Base-by-base conservation (phyloP, 2,113 vertebrate genomes). In the Oreocharis arfaki region DNA sequence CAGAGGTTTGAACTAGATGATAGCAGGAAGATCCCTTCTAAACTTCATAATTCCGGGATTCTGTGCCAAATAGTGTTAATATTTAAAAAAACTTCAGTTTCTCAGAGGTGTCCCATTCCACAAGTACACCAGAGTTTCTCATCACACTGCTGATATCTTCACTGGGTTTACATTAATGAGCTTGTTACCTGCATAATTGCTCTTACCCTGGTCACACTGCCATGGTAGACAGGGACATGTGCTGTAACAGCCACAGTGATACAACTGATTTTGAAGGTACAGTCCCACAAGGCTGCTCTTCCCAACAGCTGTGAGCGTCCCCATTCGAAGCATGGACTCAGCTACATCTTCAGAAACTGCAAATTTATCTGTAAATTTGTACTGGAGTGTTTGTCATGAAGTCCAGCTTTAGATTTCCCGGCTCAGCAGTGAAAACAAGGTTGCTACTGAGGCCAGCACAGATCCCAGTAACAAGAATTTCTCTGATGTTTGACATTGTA, bases 131-230 rank as follows among this genome's bases (percentile, higher is more conserved):
- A 39, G 47, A 71, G 22, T 7, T 77, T 84, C 55, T 70, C n/a
- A 28, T 67, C 0, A 0, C 3, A 32, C 2, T 30, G 14, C 16
- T 68, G 30, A 3, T 47, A 27, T 7, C 10, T 68, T 50, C 71
- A 65, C 6, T 56, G 16, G 9, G 13, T n/a, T 79, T 83, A 17
- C 8, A 19, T 9, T 61, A 39, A 65, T 70, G 12, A 61, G 6
- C 14, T 60, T 74, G 6, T 65, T 61, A 33, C 10, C 28, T 69
- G 21, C 4, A 18, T 76, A 17, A 15, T 27, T 75, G 17, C 21
- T 63, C 27, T 75, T 49, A 44, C 46, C 28, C 12, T 69, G 32
- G 7, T 68, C 6, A 2, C 30, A 11, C 19, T 37, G 41, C 27
- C 33, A 15, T 0, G 0, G 27, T 9, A 39, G 42, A 24, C 15